Evolutionary conservation across 2,797 vertebrate species (phyloP), one percentile per base, ranked within the genome.

Genomic region (Gymnodraco acuticeps): DNA sequence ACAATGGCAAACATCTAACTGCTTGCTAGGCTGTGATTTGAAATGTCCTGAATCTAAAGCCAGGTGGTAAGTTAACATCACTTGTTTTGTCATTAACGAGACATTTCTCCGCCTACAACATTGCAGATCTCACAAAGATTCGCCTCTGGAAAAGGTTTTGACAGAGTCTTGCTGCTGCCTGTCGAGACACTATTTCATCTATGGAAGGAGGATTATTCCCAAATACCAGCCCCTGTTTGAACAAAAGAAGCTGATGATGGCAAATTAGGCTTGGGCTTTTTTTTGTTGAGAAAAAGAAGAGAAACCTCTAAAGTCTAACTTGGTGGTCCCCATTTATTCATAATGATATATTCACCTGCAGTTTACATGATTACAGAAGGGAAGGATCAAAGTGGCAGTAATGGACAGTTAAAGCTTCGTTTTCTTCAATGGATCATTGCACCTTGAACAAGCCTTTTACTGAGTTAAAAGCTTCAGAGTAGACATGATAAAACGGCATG

Each of bases 231-330:
- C 90, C 91, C 87, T 86, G 92, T 91, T 93, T 91, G 93, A 94
- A 96, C 95, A 95, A 96, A 96, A 93, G 95, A 87, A 94, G 88
- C 93, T 93, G 94, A 96, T 95, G 95, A 95, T 89, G 92, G 94
- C 93, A 95, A 95, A 95, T 96, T 95, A 94, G 94, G 91, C 92
- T 88, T 19, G 64, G 91, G 91, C 93, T 92, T 94, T 94, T 94
- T 38, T 93, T 90, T 94, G 89, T 88, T 90, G 88, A 88, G 89
- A 87, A 92, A 91, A 92, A 89, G 79, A 82, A 80, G 80, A 90
- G 80, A 90, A 88, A 90, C 81, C 89, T 93, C 86, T 88, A 81
- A 92, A 81, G 82, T 88, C 93, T 88, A 65, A 94, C 94, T 88
- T 90, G 95, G 95, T 95, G 95, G 95, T 95, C 95, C 89, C 87